phyloP scores from a whole-genome alignment of 2,113 vertebrate species.

The Prochilodus magdalenae region DNA sequence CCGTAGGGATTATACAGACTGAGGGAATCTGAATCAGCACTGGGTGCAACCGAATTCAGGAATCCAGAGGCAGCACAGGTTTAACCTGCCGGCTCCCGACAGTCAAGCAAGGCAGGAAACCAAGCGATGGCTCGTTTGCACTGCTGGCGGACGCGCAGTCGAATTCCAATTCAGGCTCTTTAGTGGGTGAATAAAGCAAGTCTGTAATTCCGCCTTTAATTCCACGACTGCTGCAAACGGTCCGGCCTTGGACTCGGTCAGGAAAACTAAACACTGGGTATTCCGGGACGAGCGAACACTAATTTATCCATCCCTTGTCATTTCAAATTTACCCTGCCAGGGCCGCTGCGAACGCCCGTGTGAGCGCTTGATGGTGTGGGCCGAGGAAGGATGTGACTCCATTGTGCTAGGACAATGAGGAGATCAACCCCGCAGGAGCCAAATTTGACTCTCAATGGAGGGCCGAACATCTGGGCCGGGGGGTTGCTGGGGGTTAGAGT shows the following conservation, averaged over 20 bases:
- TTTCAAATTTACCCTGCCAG: slow-evolving; percentile 1
- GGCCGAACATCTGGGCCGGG: slow-evolving; percentile 77
- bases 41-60: too few species aligned
- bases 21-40: too few species aligned
- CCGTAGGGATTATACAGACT: too few species aligned
- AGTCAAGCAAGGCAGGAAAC: not conserved
- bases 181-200: not conserved
- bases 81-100: not conserved
- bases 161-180: not conserved
- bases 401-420: slow-evolving; percentile 78
- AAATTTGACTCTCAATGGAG: slow-evolving; percentile 73
- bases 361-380: slow-evolving; percentile 23
- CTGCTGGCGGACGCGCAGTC: not conserved
- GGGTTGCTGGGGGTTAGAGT: slow-evolving; percentile 3
- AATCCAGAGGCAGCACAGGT: not conserved
- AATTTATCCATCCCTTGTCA: not conserved
- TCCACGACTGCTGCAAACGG: not conserved
- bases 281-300: slow-evolving; percentile 21
- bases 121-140: not conserved
- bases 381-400: slow-evolving; percentile 66
- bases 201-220: slow-evolving; percentile 11
- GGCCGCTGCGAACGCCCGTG: slow-evolving; percentile 19
- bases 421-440: slow-evolving; percentile 74
- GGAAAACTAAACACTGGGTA: not conserved
- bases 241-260: not conserved